Evolutionary conservation across 2,113 vertebrate species (phyloP).

Genomic region (Marmota flaviventris): DNA sequence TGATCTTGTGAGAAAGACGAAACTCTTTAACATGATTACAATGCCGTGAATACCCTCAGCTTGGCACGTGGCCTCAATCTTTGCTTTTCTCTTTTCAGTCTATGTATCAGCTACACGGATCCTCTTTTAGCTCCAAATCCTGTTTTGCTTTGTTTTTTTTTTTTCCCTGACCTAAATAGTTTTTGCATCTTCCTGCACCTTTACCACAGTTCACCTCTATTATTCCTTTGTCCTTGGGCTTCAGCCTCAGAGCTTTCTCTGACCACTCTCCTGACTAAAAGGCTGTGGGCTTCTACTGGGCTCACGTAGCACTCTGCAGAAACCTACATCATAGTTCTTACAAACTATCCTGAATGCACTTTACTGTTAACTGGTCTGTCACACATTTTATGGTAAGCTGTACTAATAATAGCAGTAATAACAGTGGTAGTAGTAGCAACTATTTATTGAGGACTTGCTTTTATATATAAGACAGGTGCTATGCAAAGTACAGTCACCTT

Average conservation of each 20-base stretch:
- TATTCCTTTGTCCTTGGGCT: neutral
- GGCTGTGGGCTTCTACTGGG: neutral
- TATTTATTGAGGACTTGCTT: neutral
- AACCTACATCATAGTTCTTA: neutral
- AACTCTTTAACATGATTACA: neutral
- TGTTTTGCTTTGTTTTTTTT: neutral
- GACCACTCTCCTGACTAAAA: neutral
- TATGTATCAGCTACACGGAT: neutral
- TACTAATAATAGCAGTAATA: neutral
- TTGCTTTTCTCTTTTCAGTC: neutral
- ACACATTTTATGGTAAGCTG: neutral
- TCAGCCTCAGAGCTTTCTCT: neutral
- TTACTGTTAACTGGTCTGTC: conserved; percentile 12
- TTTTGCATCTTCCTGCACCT: neutral
- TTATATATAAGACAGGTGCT: neutral
- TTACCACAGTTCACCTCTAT: neutral
- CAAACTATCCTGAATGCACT: neutral
- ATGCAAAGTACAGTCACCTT: neutral
- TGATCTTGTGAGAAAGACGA: conserved; percentile 27
- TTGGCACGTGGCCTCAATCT: neutral
- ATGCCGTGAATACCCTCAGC: neutral
- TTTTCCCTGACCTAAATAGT: neutral
- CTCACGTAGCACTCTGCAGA: neutral
- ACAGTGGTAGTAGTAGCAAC: neutral
- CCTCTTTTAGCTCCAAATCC: neutral